Evolutionary conservation across 1,140 invertebrate genomes (phyloP), one percentile per base, ranked within the genome.

Genomic region (Euschistus heros): DNA sequence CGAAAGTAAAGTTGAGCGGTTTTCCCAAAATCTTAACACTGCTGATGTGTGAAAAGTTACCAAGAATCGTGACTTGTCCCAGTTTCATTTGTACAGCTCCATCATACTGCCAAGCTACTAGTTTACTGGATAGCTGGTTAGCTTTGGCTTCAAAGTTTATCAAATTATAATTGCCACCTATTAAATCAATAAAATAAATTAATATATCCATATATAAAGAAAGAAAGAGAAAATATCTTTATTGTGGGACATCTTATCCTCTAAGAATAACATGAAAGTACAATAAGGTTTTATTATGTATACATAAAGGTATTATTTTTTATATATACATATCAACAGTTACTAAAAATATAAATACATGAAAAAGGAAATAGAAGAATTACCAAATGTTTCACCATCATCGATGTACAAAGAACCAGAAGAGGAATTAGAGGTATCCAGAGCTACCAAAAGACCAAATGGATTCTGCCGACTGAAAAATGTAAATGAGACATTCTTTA

Each of bases 351-450:
- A 54, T 10, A 44, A 44, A 10, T 10, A 44, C 17, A 44, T 44
- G 42, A 47, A 18, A 2, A 17, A 14, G 13, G 18, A 47, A 15
- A 47, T 14, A 5, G 18, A 50, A 50, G 6, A 50, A 4, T 61
- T 42, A 61, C 59, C 59, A 33, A 22, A 61, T n/a, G 30, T 61
- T 42, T 61, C 76, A 33, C 81, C 81, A 71, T 82, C 80, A 70
- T 82, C 81, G 76, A 78, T 80, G 67, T 74, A 81, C 2, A 82
- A 69, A 50, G 72, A 70, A 33, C 81, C 81, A 37, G 24, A 22
- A 1, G 79, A 79, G 64, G 71, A 67, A 8, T 68, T 67, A 24
- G 70, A 67, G 22, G 73, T 69, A 67, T 80, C 72, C 14, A 79
- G 69, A 20, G 76, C 74, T 24, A 78, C 75, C 3, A 77, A n/a